Evolutionary conservation across 2,113 vertebrate species (phyloP).

Genomic region (Columba janthina): DNA sequence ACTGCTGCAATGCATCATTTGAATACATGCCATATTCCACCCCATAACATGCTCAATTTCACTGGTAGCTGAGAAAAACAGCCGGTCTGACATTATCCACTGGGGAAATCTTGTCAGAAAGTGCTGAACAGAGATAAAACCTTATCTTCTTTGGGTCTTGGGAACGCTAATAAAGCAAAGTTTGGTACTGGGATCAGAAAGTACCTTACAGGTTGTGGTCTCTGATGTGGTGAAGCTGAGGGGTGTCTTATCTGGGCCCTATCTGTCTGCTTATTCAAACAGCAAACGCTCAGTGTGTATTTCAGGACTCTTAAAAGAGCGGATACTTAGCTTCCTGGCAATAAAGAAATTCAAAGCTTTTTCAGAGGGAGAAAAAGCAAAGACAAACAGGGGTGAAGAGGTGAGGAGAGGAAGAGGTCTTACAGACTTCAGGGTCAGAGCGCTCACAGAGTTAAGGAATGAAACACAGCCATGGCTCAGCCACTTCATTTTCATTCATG

Average conservation of each 20-base stretch:
- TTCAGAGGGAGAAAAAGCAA: neutral
- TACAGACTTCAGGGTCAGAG: neutral
- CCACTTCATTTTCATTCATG: neutral
- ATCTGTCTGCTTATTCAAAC: neutral
- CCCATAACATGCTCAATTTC: neutral
- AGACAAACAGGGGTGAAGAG: neutral
- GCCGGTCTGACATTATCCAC: neutral
- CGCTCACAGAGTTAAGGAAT: neutral
- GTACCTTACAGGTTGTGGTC: neutral
- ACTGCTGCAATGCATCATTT: neutral
- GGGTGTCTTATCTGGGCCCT: neutral
- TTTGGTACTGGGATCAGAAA: neutral
- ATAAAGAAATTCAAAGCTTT: neutral
- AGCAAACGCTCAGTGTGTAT: neutral
- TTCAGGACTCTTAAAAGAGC: neutral
- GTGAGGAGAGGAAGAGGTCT: neutral
- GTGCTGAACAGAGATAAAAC: neutral
- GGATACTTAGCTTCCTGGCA: neutral
- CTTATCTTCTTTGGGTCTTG: neutral
- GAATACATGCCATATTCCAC: slow-evolving; percentile 11
- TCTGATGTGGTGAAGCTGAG: neutral
- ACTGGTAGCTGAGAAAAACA: slow-evolving; percentile 24
- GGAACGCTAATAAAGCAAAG: neutral
- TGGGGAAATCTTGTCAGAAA: neutral
- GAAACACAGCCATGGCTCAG: neutral